phyloP scores from a whole-genome alignment of 2,888 invertebrate genomes.

The Rotaria macrura region DNA sequence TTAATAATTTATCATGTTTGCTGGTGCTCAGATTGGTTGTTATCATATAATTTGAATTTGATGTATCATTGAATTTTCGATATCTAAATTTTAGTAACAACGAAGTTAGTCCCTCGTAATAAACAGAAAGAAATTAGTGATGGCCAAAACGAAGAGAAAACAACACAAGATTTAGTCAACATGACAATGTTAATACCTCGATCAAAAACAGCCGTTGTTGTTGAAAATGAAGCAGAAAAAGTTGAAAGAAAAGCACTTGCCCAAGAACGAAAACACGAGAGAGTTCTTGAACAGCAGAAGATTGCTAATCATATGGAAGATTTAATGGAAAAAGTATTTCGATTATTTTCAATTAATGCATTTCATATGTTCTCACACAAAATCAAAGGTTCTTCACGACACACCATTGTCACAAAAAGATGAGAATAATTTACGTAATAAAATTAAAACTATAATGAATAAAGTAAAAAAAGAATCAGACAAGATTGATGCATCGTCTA shows the following conservation, averaged over 20 bases:
- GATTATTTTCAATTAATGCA: too few relatives aligned
- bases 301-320: not conserved
- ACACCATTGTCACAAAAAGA: not conserved
- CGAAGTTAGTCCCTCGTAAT: not conserved
- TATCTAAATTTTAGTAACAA: not conserved
- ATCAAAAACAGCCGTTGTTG: not conserved
- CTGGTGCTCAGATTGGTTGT: not conserved
- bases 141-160: not conserved
- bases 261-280: not conserved
- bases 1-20: not conserved
- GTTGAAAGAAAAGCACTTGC: not conserved
- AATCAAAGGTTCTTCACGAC: not conserved
- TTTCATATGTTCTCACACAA: too few relatives aligned
- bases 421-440: not conserved
- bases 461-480: not conserved
- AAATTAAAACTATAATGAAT: not conserved
- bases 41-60: not conserved
- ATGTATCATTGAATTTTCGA: not conserved
- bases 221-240: not conserved
- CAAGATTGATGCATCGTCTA: not conserved
- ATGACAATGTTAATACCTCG: not conserved
- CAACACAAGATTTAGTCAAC: not conserved
- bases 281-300: not conserved
- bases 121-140: not conserved
- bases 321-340: not conserved